These are phyloP conservation scores for Mastomys natalensis DNA, from an alignment of 2,113 vertebrate species.

Conservation along the genomic window DNA sequence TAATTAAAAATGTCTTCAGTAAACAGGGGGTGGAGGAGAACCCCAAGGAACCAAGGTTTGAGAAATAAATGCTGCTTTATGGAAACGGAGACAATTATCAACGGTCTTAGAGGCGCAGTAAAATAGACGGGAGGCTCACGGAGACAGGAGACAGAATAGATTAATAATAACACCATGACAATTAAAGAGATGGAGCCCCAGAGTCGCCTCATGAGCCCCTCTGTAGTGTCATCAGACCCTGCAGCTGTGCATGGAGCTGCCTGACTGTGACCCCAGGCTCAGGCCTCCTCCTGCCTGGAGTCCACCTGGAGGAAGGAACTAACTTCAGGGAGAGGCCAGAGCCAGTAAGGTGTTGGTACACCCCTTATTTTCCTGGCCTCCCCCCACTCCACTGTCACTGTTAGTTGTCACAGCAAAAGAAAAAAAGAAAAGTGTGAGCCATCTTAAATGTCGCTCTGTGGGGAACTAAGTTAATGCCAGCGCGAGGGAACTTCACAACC, in stretches of 20 bases:
- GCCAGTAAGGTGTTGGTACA: fast-evolving
- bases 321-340: not conserved
- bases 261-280: fast-evolving
- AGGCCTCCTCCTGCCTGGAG: not conserved
- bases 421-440: not conserved
- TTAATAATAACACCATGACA: fast-evolving
- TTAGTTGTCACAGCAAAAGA: not conserved
- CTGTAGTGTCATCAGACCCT: not conserved
- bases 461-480: fast-evolving
- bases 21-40: not conserved
- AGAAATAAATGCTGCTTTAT: not conserved
- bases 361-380: fast-evolving
- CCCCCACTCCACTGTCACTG: too few species aligned
- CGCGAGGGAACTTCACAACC: fast-evolving
- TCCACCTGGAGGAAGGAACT: fast-evolving
- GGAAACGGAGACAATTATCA: not conserved
- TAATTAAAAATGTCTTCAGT: constrained; percentile 52
- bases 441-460: not conserved
- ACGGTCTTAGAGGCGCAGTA: not conserved
- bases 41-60: not conserved
- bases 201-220: not conserved
- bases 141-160: not conserved
- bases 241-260: not conserved
- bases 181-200: not conserved
- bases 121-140: not conserved